phyloP scores from a whole-genome alignment of 1,140 invertebrate species.

The Liolophura sinensis region DNA sequence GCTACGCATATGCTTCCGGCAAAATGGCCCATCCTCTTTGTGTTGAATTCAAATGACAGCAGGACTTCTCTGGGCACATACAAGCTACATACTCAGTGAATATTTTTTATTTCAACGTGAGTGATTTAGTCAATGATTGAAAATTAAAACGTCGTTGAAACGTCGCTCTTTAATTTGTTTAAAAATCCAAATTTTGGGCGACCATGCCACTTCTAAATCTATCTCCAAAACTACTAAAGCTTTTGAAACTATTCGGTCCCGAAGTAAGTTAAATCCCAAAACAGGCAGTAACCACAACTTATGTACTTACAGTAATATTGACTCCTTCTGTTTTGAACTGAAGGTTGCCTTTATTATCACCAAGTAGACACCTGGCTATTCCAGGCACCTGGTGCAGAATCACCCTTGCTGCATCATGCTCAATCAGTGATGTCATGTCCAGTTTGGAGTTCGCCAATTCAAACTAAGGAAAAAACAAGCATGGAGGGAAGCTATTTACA shows the following conservation, averaged over 20 bases:
- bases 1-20: no score
- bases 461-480: slow-evolving; percentile 59
- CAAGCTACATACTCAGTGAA: no score
- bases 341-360: slow-evolving; percentile 61
- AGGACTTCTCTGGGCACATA: no score
- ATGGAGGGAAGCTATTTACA: neutral
- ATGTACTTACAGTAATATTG: slow-evolving; percentile 74
- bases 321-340: slow-evolving; percentile 88
- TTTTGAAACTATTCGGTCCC: neutral
- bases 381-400: slow-evolving; percentile 79
- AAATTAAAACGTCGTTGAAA: no score
- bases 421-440: slow-evolving; percentile 81
- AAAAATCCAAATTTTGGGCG: no score
- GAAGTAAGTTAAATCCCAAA: slow-evolving; percentile 15
- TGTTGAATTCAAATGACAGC: no score
- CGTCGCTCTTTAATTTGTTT: no score
- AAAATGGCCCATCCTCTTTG: no score
- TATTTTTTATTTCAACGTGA: no score
- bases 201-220: neutral
- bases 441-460: slow-evolving; percentile 60
- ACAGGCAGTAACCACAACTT: slow-evolving; percentile 3
- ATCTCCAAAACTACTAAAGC: neutral
- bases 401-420: slow-evolving; percentile 72
- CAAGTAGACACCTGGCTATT: slow-evolving; percentile 81
- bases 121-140: no score